phyloP scores from a whole-genome alignment of 2,113 vertebrate species.

The Apteryx mantelli region DNA sequence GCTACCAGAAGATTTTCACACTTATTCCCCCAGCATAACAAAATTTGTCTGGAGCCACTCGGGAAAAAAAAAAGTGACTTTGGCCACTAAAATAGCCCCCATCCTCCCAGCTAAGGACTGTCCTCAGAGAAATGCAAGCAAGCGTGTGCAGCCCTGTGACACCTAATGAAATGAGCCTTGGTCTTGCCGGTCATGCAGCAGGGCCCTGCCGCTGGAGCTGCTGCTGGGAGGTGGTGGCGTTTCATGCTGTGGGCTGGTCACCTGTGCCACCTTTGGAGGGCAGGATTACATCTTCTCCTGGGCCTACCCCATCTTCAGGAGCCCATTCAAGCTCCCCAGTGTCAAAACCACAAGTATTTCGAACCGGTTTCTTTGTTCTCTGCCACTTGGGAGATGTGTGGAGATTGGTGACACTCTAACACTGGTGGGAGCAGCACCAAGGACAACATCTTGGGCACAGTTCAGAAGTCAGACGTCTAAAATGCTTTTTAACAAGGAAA shows the following conservation, averaged over 20 bases:
- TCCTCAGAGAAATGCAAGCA: not conserved
- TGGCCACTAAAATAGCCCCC: not conserved
- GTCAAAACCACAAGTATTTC: not conserved
- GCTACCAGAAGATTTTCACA: not conserved
- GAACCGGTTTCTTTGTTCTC: not conserved
- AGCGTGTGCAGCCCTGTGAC: not conserved
- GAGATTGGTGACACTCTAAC: not conserved
- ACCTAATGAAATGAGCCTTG: not conserved
- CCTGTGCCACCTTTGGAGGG: not conserved
- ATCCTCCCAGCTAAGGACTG: not conserved
- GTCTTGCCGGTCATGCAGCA: not conserved
- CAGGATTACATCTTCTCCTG: not conserved
- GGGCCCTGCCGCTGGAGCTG: not conserved
- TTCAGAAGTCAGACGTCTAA: not conserved
- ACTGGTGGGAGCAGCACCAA: not conserved
- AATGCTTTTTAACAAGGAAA: not conserved
- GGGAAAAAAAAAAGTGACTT: not conserved
- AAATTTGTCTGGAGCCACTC: fast-evolving
- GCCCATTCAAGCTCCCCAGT: not conserved
- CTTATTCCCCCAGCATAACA: not conserved
- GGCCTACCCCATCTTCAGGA: not conserved
- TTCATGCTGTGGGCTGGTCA: not conserved
- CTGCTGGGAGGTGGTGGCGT: too few relatives aligned
- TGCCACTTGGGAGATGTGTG: fast-evolving
- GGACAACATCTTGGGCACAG: not conserved